Base-by-base conservation (phyloP, 1,140 invertebrate species). In the Neotoxoptera formosana region DNA sequence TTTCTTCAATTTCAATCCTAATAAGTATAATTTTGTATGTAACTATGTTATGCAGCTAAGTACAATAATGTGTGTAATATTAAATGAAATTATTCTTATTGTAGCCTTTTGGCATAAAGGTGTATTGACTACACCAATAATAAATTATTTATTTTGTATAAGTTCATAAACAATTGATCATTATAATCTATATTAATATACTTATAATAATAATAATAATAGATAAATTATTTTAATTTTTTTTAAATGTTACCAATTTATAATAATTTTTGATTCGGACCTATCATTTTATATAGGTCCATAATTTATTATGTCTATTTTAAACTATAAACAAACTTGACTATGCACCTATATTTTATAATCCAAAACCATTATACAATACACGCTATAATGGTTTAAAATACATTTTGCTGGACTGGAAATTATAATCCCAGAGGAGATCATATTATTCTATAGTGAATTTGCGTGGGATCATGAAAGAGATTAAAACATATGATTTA, bases 401-500 rank as follows among this genome's bases (percentile, higher is more conserved):
- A 34, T 34, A 34, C 45, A 51, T 88, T 51, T 51, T 48, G 7
- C 30, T 51, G 20, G 47, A 88, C 86, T 48, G 45, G 25, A 48
- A 51, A 88, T 34, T 34, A 30, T 51, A 88, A 88, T 48, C 86
- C 86, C 30, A 2, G n/a, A n/a, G 47, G 47, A 88, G 6, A 51
- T 88, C 86, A 88, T 51, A 88, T n/a, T 47, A n/a, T 87, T 88
- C 86, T 88, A 88, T 51, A 34, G 47, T 1, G 36, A 34, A 88
- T 51, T n/a, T 48, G 30, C 86, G 45, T 48, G 17, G 45, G 86
- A 51, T 88, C 47, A 88, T n/a, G 6, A 48, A 21, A 47, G 84
- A 76, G 84, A 88, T 88, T 88, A 88, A 47, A 88, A 88, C 84
- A n/a, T 87, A 51, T 88, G 86, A 88, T 51, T 88, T 88, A 51